Base-by-base conservation (phyloP, 1,140 invertebrate genomes). In the Pseudomyrmex pallidus region DNA sequence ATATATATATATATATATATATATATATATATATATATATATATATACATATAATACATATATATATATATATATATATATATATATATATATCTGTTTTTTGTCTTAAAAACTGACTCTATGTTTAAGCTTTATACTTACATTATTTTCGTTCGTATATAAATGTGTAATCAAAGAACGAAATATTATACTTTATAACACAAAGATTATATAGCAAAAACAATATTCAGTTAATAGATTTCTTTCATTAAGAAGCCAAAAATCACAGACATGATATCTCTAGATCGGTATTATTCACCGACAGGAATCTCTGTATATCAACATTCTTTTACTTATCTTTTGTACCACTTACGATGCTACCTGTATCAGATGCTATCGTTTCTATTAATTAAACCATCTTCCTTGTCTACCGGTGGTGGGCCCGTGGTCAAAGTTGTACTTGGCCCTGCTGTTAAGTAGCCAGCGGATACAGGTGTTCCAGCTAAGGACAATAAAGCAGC, bases 381-480 rank as follows among this genome's bases (percentile, higher is more conserved):
- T 82, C 92, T 91, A 80, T 92, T 92, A 68, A 92, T 89, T 82
- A 93, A 74, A 82, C 78, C 90, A 87, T 95, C 95, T 78, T 95
- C 95, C 93, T 96, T 96, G 92, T 97, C 96, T 50, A 97, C 96
- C 77, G 98, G 98, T 22, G 98, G 98, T 74, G 98, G 98, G 56
- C 95, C 96, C 64, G 95, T 96, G 78, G 97, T 96, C 85, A 98
- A 95, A 68, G 96, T 96, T 87, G 96, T 95, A 84, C 95, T 96
- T 67, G 96, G 96, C 59, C 97, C 98, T 91, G 97, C 96, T 8
- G 97, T 97, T 89, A 98, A 94, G 94, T 98, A 98, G 62, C 97
- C 97, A 82, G 97, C 97, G n/a, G 96, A 95, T 72, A 97, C 96
- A 80, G 97, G 96, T 46, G 96, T 95, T 83, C 95, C 96, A 94